These are phyloP conservation scores for Corvus moneduloides DNA, from an alignment of 2,113 vertebrate genomes.

Conservation along the genomic window DNA sequence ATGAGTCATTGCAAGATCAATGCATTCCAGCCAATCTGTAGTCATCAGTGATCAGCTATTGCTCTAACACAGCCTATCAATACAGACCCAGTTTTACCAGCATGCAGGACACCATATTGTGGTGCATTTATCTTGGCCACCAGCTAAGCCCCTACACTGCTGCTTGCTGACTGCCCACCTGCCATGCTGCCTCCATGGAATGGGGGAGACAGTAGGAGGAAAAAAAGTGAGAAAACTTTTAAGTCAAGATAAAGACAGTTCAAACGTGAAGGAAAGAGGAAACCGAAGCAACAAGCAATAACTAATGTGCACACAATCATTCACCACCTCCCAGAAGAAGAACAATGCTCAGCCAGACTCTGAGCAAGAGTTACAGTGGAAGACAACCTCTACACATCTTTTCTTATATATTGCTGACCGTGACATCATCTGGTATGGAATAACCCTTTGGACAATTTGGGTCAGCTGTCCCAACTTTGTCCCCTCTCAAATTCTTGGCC, in stretches of 20 bases:
- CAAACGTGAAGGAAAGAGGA: neutral
- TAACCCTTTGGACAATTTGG: neutral
- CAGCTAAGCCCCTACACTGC: neutral
- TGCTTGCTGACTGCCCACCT: neutral
- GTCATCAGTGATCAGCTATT: neutral
- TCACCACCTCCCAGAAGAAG: neutral
- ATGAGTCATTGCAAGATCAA: neutral
- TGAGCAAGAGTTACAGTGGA: neutral
- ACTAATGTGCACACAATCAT: neutral
- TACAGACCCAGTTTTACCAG: neutral
- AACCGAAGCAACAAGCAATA: neutral
- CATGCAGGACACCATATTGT: neutral
- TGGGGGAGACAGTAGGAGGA: neutral
- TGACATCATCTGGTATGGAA: neutral
- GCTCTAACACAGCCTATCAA: neutral
- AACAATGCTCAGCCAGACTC: neutral
- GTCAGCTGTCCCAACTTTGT: neutral
- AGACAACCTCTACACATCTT: fast-evolving
- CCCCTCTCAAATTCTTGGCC: neutral
- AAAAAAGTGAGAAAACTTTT: neutral
- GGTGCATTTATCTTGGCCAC: neutral
- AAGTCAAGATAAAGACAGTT: neutral
- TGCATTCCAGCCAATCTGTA: neutral
- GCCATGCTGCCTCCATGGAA: fast-evolving
- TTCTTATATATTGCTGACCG: neutral